Evolutionary conservation across 2,888 invertebrate species (phyloP).

Genomic region (Pyralis farinalis): DNA sequence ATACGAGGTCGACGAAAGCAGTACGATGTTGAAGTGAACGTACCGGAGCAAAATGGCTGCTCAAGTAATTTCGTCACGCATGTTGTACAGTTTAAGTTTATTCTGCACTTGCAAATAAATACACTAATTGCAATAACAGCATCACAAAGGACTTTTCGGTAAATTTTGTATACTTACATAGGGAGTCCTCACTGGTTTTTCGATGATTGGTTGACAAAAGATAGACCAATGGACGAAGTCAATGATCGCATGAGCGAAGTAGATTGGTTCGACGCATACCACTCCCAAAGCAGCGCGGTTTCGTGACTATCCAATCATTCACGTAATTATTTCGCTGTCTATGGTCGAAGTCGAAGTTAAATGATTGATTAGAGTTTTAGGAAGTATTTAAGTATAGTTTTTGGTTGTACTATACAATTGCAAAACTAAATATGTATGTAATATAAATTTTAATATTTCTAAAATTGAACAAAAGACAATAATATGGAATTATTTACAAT

Average conservation of each 20-base stretch:
- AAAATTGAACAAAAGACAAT: too few relatives aligned
- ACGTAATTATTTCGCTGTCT: conserved; percentile 69
- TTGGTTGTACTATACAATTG: too few relatives aligned
- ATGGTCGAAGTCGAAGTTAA: conserved; percentile 43
- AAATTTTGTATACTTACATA: conserved; percentile 76
- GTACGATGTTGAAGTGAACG: too few relatives aligned
- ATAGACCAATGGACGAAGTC: conserved; percentile 92
- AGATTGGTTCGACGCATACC: conserved; percentile 83
- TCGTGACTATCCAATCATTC: conserved; percentile 64
- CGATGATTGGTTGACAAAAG: conserved; percentile 94
- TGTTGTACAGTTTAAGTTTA: conserved; percentile 25
- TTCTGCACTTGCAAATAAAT: conserved; percentile 31
- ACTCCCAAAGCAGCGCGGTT: conserved; percentile 81
- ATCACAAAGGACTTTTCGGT: conserved; percentile 50
- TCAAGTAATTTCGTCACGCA: conserved; percentile 50
- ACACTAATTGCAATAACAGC: conserved; percentile 35
- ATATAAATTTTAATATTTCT: too few relatives aligned
- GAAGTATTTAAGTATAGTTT: too few relatives aligned
- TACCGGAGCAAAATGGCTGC: conserved; percentile 79
- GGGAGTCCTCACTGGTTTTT: conserved; percentile 84
- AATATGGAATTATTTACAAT: too few relatives aligned
- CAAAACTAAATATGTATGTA: too few relatives aligned
- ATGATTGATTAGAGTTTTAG: conserved; percentile 15
- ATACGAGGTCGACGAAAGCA: conserved; percentile 52
- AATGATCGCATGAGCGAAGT: conserved; percentile 87